Evolutionary conservation across 2,797 vertebrate species (phyloP), one percentile per base, ranked within the genome.

Genomic region (Darevskia mixta): DNA sequence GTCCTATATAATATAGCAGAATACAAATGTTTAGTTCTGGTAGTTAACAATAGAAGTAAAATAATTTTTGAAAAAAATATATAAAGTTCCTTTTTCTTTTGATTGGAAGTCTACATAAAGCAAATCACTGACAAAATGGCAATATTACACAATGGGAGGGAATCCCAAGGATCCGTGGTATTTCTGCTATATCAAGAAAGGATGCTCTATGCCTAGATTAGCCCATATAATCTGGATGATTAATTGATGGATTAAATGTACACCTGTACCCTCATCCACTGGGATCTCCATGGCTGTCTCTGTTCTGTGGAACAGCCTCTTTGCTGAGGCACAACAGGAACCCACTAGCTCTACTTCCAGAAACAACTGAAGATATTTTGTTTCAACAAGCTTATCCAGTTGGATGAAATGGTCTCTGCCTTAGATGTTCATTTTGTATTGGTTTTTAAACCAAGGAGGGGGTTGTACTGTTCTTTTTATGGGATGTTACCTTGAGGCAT

Each of bases 1-100:
- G 66, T 85, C 64, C 13, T 93, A 96, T 95, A 96, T 95, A 96
- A 95, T 94, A 91, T 92, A 95, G 96, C 95, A 96, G 96, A 97
- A 95, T 92, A 90, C 94, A 78, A 73, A 95, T 94, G 86, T 92
- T 95, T 79, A 88, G 29, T 91, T 87, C 87, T 90, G 87, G 8
- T 92, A 92, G 91, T 83, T 91, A 94, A 90, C 90, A 88, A 0
- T 4, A 93, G 89, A 95, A 73, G 77, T 73, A 66, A 79, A 92
- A 93, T 38, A 85, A 49, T 49, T 84, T 25, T 25, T 43, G 82
- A 75, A 88, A 29, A 82, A 3, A 81, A 8, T 25, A 23, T 82
- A 55, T 55, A 15, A 55, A 55, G 45, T 75, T 71, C 72, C 85
- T 27, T 18, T 35, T 41, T 20, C 1, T n/a, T 55, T 49, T 17